Percentiles rank a stretch among this genome's conserved stretches.
These are phyloP conservation scores for Hypothenemus hampei DNA, from an alignment of 1,140 invertebrate genomes.

Conservation along the genomic window DNA sequence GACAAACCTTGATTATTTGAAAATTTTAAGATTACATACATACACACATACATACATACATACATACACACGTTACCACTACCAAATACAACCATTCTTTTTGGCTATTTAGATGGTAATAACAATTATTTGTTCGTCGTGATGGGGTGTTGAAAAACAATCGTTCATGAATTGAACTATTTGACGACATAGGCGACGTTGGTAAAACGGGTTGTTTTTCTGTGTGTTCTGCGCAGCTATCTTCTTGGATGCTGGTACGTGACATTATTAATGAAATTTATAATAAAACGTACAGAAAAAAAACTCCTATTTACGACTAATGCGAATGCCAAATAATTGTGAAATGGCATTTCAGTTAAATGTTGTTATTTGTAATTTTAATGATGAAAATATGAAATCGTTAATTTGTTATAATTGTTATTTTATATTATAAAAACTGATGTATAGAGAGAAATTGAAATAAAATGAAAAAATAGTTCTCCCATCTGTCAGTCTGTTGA, in stretches of 20 bases:
- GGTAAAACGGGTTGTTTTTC: constrained; percentile 22
- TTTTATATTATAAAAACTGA: constrained; percentile 39
- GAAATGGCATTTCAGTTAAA: constrained; percentile 42
- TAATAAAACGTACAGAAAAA: constrained; percentile 29
- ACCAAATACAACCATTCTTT: too few species aligned
- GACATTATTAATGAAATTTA: constrained; percentile 23
- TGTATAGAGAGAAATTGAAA: constrained; percentile 28
- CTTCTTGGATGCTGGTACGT: constrained; percentile 24
- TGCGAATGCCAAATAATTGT: constrained; percentile 41
- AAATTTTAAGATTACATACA: too few species aligned
- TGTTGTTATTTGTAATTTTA: constrained; percentile 45
- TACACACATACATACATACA: too few species aligned
- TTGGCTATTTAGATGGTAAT: too few species aligned
- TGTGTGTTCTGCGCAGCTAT: constrained; percentile 23
- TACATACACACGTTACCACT: too few species aligned
- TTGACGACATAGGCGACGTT: too few species aligned
- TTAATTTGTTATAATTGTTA: constrained; percentile 45
- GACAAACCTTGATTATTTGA: too few species aligned
- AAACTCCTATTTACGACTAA: constrained; percentile 35
- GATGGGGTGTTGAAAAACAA: constrained; percentile 38
- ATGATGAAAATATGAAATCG: constrained; percentile 39
- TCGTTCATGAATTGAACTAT: too few species aligned
- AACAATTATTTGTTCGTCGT: too few species aligned
- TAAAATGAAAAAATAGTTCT: constrained; percentile 4
- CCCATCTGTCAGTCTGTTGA: constrained; percentile 18